Conservation (phyloP, 2,888 invertebrate genomes). For the Cerastoderma edule region DNA sequence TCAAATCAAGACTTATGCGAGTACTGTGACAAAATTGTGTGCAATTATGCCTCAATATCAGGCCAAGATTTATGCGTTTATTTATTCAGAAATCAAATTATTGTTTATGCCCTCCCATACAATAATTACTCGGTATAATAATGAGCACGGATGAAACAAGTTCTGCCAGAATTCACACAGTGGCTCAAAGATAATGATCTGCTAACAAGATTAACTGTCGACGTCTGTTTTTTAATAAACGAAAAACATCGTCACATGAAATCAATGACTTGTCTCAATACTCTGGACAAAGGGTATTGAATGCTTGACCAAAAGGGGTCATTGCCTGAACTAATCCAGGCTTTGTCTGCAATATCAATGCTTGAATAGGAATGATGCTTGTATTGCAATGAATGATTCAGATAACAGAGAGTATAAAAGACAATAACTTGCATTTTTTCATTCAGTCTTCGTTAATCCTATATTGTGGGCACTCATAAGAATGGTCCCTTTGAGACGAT, state of each 20-base stretch:
- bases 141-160: neutral
- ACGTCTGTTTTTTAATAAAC: neutral
- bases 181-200: slow-evolving; percentile 4
- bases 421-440: too few relatives aligned
- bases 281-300: slow-evolving; percentile 4
- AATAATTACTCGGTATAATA: neutral
- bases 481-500: too few relatives aligned
- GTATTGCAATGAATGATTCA: too few relatives aligned
- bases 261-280: neutral
- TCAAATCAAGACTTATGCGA: too few relatives aligned
- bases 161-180: neutral
- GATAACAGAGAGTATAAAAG: too few relatives aligned
- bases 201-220: slow-evolving; percentile 6
- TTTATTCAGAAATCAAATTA: too few relatives aligned
- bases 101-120: too few relatives aligned
- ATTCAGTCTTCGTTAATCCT: too few relatives aligned
- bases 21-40: too few relatives aligned
- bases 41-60: too few relatives aligned
- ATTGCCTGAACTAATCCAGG: neutral
- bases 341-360: neutral
- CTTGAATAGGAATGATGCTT: neutral
- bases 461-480: too few relatives aligned
- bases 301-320: neutral
- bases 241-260: neutral
- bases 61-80: too few relatives aligned